phyloP scores from a whole-genome alignment of 2,113 vertebrate genomes.

The Gallinago jamesoni region DNA sequence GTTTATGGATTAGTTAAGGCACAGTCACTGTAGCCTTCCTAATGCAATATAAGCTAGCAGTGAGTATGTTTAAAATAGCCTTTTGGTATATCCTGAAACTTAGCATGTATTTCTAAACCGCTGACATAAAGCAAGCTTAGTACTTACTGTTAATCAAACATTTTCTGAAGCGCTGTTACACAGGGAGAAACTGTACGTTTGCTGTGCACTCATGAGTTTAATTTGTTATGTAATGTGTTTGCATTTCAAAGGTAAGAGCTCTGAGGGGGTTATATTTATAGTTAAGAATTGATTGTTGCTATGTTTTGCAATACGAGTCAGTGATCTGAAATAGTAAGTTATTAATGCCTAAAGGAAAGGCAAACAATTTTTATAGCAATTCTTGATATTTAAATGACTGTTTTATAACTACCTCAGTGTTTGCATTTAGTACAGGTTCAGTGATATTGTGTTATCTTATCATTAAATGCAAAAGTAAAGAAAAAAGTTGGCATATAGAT shows the following conservation, averaged over 20 bases:
- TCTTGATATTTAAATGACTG: neutral
- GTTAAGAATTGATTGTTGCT: neutral
- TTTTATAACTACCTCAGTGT: neutral
- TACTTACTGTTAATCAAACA: neutral
- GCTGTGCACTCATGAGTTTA: slow-evolving; percentile 16
- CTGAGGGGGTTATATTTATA: neutral
- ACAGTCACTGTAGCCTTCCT: neutral
- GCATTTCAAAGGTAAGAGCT: slow-evolving; percentile 12
- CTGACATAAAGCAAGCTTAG: neutral
- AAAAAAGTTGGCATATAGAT: neutral
- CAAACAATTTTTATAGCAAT: neutral
- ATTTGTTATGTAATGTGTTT: neutral
- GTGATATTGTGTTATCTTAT: neutral
- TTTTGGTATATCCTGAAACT: neutral
- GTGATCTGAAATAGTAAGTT: neutral
- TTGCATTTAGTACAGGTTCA: neutral
- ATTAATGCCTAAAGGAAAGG: neutral
- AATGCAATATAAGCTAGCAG: neutral
- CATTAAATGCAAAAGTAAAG: neutral
- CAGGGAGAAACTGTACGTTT: neutral
- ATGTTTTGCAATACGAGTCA: neutral
- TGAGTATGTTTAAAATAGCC: neutral
- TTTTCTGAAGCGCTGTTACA: neutral
- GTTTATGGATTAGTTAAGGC: neutral
- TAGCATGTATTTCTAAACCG: neutral